phyloP scores from a whole-genome alignment of 1,140 invertebrate species.

The Babylonia areolata region DNA sequence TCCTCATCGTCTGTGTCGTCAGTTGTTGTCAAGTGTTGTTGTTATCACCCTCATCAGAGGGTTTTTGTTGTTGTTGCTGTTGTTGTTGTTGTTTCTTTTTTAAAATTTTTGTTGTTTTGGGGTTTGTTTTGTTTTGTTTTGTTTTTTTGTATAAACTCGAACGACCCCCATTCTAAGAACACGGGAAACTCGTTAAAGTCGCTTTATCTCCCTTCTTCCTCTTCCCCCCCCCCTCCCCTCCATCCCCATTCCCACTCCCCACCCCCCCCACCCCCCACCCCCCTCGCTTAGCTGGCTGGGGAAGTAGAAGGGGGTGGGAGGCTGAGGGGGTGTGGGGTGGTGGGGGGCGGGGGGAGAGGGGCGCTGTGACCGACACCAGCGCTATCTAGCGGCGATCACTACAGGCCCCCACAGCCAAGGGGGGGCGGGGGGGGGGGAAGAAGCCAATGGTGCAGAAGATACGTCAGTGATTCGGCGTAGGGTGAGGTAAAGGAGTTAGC shows the following conservation, averaged over 20 bases:
- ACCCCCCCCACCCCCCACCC: no score
- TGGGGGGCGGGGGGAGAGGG: background rate
- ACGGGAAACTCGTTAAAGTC: conserved; percentile 32
- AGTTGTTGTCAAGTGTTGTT: background rate
- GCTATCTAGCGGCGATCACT: conserved; percentile 38
- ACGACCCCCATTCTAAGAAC: background rate
- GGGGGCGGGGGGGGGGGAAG: no score
- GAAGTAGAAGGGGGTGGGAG: no score
- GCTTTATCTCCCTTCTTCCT: conserved; percentile 27
- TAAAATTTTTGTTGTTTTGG: no score
- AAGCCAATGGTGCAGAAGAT: background rate
- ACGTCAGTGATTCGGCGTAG: background rate
- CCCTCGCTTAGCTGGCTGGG: no score
- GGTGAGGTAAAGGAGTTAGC: background rate
- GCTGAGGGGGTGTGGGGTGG: no score
- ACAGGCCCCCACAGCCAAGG: background rate
- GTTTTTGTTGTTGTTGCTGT: no score
- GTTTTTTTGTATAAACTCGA: no score
- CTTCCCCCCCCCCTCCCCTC: no score
- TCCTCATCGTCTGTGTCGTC: background rate
- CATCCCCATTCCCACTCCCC: no score
- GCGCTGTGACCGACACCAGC: conserved; percentile 35
- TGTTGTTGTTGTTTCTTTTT: no score
- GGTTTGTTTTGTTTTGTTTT: no score
- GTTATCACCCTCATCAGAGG: background rate